A percentile compares a stretch with the other conserved stretches of the same genome.
These are phyloP conservation scores for Agonum fuliginosum DNA, from an alignment of 2,888 invertebrate species.

Conservation along the genomic window DNA sequence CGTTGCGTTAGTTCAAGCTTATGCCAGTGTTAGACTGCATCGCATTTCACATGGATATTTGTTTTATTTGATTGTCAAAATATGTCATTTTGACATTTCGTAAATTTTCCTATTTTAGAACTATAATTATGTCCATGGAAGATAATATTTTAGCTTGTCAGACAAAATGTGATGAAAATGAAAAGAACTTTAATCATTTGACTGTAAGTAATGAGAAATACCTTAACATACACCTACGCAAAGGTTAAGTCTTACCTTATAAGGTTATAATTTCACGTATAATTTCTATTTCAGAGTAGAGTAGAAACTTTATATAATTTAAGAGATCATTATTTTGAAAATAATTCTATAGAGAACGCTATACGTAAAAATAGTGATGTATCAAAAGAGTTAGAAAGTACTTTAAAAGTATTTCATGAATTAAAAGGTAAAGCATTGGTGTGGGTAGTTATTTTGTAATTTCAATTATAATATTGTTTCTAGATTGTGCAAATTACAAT, in stretches of 20 bases:
- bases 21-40: too few species aligned
- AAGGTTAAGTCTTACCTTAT: conserved; percentile 50
- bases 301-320: conserved; percentile 81
- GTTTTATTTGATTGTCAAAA: conserved; percentile 59
- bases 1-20: too few species aligned
- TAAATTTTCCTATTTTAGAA: conserved; percentile 29
- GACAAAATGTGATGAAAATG: conserved; percentile 51
- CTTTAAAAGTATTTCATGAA: conserved; percentile 78
- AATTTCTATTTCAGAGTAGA: conserved; percentile 75
- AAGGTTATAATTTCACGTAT: conserved; percentile 43
- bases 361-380: conserved; percentile 79
- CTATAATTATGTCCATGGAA: conserved; percentile 53
- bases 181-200: conserved; percentile 53
- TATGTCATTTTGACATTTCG: conserved; percentile 56
- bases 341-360: conserved; percentile 81
- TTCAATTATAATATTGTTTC: too few species aligned
- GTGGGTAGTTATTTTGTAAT: neutral
- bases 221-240: conserved; percentile 48
- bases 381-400: conserved; percentile 77
- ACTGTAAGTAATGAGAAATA: conserved; percentile 41
- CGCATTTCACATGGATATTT: too few species aligned
- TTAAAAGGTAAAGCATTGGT: conserved; percentile 76
- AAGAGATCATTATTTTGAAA: conserved; percentile 87
- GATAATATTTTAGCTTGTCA: conserved; percentile 47
- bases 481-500: conserved; percentile 69